phyloP scores from a whole-genome alignment of 2,797 vertebrate genomes.

The Thunnus albacares region DNA sequence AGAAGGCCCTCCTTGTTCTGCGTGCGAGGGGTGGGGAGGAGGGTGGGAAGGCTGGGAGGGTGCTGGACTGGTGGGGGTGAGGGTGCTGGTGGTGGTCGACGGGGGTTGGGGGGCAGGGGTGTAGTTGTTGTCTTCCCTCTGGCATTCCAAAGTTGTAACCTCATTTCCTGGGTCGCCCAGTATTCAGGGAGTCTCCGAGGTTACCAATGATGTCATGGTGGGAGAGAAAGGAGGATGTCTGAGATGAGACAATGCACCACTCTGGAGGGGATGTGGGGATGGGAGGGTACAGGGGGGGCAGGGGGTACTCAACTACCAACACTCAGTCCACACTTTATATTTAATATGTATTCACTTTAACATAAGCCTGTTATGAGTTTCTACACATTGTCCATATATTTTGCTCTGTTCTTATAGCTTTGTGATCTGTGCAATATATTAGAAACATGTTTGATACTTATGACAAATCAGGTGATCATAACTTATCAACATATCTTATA shows the following conservation, averaged over 20 bases:
- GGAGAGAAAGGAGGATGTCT: constrained; percentile 67
- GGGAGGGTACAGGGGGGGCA: background rate
- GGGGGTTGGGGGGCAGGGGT: constrained; percentile 5
- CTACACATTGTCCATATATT: background rate
- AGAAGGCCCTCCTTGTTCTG: constrained; percentile 75
- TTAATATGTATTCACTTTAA: constrained; percentile 3
- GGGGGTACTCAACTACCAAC: background rate
- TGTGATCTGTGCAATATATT: constrained; percentile 26
- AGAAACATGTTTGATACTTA: background rate
- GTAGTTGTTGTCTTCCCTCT: constrained; percentile 43
- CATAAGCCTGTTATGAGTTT: background rate
- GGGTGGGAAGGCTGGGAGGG: constrained; percentile 7
- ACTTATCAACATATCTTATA: constrained; percentile 8
- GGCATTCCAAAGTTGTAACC: constrained; percentile 82
- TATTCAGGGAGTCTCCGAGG: constrained; percentile 77
- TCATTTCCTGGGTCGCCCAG: constrained; percentile 83
- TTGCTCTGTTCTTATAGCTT: background rate
- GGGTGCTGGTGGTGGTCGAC: background rate
- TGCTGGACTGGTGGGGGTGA: background rate
- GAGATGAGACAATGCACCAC: constrained; percentile 62
- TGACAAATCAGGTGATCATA: background rate
- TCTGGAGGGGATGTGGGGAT: constrained; percentile 9
- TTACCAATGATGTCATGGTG: constrained; percentile 83
- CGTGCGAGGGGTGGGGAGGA: constrained; percentile 15
- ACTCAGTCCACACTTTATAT: background rate